Conservation (phyloP, 2,797 vertebrate species). For the Carcharodon carcharias region DNA sequence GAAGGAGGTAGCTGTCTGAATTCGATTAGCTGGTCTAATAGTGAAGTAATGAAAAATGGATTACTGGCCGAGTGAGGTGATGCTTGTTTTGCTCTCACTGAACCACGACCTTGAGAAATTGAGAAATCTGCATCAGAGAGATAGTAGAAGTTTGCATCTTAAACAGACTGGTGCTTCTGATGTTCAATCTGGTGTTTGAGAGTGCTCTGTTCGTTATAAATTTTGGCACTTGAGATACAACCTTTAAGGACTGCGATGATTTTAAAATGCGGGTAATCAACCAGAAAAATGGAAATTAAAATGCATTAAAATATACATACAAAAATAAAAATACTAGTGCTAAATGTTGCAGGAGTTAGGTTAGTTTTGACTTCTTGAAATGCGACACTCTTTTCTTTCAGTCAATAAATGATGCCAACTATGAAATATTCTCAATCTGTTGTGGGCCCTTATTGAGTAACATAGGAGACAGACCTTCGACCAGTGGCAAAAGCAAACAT, state of each 20-base stretch:
- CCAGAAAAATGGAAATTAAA: constrained; percentile 55
- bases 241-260: constrained; percentile 46
- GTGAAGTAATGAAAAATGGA: constrained; percentile 39
- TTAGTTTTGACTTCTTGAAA: constrained; percentile 56
- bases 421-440: neutral
- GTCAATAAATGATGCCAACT: constrained; percentile 46
- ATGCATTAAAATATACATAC: constrained; percentile 54
- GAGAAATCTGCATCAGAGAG: constrained; percentile 36
- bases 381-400: constrained; percentile 51
- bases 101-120: constrained; percentile 29
- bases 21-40: constrained; percentile 43
- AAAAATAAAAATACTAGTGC: constrained; percentile 46
- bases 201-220: neutral
- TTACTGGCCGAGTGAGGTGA: constrained; percentile 38
- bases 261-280: constrained; percentile 54
- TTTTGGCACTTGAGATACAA: constrained; percentile 47
- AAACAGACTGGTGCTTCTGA: neutral
- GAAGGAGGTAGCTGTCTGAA: constrained; percentile 40
- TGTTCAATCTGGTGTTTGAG: constrained; percentile 9
- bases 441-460: neutral
- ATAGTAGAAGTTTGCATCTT: constrained; percentile 29
- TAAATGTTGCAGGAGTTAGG: constrained; percentile 51
- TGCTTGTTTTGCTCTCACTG: constrained; percentile 38
- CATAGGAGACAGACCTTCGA: neutral
- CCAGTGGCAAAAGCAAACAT: neutral